Percentiles rank a stretch among this genome's conserved stretches.
These are phyloP conservation scores for Scaptomyza tumidula DNA, from an alignment of 2,888 invertebrate genomes.

Conservation along the genomic window DNA sequence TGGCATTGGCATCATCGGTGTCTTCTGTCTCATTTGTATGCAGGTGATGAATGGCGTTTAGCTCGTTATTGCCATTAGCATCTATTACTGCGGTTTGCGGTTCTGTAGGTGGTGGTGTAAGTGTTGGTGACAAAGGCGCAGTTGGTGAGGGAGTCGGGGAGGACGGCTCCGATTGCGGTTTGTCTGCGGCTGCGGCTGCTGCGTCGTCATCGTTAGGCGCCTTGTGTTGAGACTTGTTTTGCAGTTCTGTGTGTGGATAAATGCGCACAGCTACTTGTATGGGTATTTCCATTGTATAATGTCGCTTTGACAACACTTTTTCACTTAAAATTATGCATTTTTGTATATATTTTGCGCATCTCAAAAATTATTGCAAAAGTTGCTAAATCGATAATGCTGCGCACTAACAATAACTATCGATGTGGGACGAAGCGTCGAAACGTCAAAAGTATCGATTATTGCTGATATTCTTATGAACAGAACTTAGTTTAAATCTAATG, in stretches of 20 bases:
- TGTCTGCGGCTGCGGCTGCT: conserved; percentile 64
- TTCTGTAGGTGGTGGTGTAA: not conserved
- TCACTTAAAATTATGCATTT: conserved; percentile 51
- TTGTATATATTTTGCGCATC: conserved; percentile 51
- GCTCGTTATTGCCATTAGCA: conserved; percentile 49
- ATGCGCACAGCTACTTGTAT: conserved; percentile 90
- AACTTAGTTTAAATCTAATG: not conserved
- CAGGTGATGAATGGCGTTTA: conserved; percentile 14
- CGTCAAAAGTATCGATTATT: conserved; percentile 4
- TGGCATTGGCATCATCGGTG: conserved; percentile 3
- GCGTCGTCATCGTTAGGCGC: conserved; percentile 36
- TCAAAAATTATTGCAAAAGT: conserved; percentile 50
- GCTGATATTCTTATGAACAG: not conserved
- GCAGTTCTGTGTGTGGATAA: conserved; percentile 84
- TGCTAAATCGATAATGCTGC: conserved; percentile 79
- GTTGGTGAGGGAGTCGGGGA: not conserved
- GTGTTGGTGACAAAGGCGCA: not conserved
- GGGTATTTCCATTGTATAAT: conserved; percentile 87
- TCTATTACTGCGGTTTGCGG: conserved; percentile 28
- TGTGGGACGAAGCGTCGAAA: not conserved
- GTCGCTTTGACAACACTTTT: conserved; percentile 36
- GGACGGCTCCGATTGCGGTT: conserved; percentile 44
- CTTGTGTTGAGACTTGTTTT: conserved; percentile 23
- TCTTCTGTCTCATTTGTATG: conserved; percentile 39
- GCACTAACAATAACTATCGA: conserved; percentile 53